Conservation (phyloP, 2,797 vertebrate species). For the Hyperoplus immaculatus region DNA sequence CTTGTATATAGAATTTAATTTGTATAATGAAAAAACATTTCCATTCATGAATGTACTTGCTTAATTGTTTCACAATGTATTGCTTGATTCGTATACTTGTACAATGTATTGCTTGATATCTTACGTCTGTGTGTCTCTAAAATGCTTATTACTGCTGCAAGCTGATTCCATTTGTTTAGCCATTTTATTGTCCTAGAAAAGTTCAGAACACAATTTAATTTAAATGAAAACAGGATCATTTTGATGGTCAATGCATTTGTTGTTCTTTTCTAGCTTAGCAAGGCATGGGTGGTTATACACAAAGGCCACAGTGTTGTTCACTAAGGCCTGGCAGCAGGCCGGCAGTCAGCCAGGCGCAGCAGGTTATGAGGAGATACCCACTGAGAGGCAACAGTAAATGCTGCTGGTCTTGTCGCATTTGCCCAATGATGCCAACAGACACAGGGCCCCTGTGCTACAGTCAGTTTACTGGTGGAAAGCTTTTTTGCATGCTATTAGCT, state of each 20-base stretch:
- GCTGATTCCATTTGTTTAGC: background rate
- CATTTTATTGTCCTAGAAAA: background rate
- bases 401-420: constrained; percentile 56
- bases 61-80: too few species aligned
- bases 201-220: constrained; percentile 2
- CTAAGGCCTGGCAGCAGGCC: constrained; percentile 17
- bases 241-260: background rate
- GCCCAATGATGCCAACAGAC: constrained; percentile 50
- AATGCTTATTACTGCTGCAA: background rate
- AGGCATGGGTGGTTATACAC: constrained; percentile 5
- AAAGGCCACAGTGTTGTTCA: constrained; percentile 14
- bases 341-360: constrained; percentile 55
- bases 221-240: constrained; percentile 1
- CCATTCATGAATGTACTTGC: too few species aligned
- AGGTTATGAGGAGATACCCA: constrained; percentile 50
- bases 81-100: too few species aligned
- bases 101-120: too few species aligned
- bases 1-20: too few species aligned
- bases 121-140: background rate
- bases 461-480: constrained; percentile 51
- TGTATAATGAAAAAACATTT: too few species aligned
- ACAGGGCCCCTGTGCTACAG: constrained; percentile 46
- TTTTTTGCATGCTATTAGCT: constrained; percentile 51
- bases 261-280: background rate
- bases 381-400: constrained; percentile 66